These are phyloP conservation scores for Erannis defoliaria DNA, from an alignment of 2,888 invertebrate species.

Conservation along the genomic window DNA sequence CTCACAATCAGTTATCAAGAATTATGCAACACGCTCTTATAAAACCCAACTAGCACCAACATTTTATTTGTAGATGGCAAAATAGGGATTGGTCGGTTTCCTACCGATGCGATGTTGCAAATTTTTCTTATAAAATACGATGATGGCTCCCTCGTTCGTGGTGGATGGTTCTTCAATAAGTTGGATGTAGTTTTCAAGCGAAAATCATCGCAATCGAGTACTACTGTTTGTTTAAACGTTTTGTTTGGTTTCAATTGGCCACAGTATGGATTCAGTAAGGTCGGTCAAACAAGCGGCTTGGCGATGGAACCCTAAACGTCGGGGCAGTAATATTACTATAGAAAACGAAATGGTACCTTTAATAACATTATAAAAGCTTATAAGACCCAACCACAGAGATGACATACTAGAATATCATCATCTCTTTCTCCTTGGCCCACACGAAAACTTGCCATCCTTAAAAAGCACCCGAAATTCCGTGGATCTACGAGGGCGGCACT, in stretches of 20 bases:
- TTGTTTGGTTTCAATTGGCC: constrained; percentile 29
- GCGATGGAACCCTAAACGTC: neutral
- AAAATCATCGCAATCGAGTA: constrained; percentile 32
- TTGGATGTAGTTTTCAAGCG: neutral
- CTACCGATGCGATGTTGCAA: neutral
- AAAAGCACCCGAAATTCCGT: no score
- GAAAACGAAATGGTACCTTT: neutral
- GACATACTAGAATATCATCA: no score
- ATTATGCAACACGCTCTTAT: constrained; percentile 12
- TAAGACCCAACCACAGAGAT: no score
- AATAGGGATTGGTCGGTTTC: neutral
- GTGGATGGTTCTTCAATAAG: neutral
- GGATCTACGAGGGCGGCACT: no score
- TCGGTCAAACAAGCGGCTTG: neutral
- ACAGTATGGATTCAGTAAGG: constrained; percentile 20
- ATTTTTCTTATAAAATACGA: neutral
- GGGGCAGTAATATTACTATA: neutral
- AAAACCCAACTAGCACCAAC: constrained; percentile 12
- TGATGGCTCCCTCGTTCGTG: neutral
- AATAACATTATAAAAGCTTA: no score
- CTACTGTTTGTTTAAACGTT: constrained; percentile 37
- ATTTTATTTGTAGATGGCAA: neutral
- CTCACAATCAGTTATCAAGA: constrained; percentile 26
- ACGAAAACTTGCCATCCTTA: no score
- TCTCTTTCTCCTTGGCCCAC: no score